Conservation (phyloP, 2,888 invertebrate species). For the Acleris laterana region DNA sequence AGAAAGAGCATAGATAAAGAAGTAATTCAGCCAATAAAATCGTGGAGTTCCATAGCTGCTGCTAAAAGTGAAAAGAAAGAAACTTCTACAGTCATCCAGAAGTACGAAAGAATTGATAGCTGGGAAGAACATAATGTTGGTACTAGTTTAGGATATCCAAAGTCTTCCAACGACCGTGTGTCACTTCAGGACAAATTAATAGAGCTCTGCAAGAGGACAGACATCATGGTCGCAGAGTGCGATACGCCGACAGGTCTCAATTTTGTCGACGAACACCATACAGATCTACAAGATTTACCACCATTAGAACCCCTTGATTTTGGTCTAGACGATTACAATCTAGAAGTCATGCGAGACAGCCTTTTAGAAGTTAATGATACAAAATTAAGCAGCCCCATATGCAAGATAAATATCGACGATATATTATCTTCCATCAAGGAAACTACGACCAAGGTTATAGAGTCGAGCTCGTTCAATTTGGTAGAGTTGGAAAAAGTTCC, state of each 20-base stretch:
- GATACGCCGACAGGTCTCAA: constrained; percentile 73
- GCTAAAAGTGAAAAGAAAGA: constrained; percentile 58
- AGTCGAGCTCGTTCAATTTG: constrained; percentile 71
- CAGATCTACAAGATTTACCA: constrained; percentile 66
- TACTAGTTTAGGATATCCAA: constrained; percentile 46
- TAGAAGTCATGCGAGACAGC: constrained; percentile 77
- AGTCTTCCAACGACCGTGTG: constrained; percentile 49
- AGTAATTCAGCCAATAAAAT: constrained; percentile 61
- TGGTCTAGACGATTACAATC: constrained; percentile 72
- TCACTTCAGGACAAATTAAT: constrained; percentile 74
- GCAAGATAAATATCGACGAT: constrained; percentile 77
- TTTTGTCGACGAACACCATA: constrained; percentile 78
- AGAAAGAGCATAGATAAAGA: constrained; percentile 50
- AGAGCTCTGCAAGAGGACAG: constrained; percentile 74
- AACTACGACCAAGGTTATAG: constrained; percentile 62
- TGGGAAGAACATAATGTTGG: constrained; percentile 35
- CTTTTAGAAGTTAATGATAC: constrained; percentile 67
- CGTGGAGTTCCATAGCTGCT: constrained; percentile 84
- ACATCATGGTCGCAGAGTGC: constrained; percentile 79
- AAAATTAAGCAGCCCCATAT: constrained; percentile 71
- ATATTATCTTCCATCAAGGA: constrained; percentile 75
- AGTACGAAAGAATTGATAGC: constrained; percentile 21
- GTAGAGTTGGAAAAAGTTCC: constrained; percentile 75
- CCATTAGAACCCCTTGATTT: constrained; percentile 73
- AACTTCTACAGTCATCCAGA: constrained; percentile 14